Evolutionary conservation across 2,113 vertebrate genomes (phyloP), one percentile per base, ranked within the genome.

Genomic region (Oreotrochilus melanogaster): DNA sequence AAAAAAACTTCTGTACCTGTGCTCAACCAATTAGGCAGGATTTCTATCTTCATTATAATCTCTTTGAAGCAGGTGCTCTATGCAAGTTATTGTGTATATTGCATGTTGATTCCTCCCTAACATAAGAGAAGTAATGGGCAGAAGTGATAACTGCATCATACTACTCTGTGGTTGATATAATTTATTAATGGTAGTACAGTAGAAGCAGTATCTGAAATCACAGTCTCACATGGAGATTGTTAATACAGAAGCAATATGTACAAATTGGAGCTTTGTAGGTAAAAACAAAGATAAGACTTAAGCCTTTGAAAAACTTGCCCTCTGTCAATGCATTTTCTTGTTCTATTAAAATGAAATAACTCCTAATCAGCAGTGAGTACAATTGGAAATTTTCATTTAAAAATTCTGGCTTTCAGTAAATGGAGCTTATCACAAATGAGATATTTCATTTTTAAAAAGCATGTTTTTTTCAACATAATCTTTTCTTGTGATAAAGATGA

Each of bases 381-480:
- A 76, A 56, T 1, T n/a, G n/a, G 31, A 88, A 82, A 23, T 53
- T 45, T 75, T 89, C 0, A 65, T 87, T 89, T 91, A 73, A 91
- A 84, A 54, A 11, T 53, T 74, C 9, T 78, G 5, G 1, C 33
- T 74, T 28, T 47, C 4, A 1, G 9, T n/a, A 94, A 66, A 48
- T 28, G 11, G 0, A 2, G 37, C 91, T 79, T 58, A 70, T 50
- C 18, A 66, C 7, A 43, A 62, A 76, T 11, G 6, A 48, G 3
- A 42, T 7, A 4, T 23, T 56, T 28, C 0, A 14, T 47, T 47
- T 11, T 23, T 5, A 2, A 17, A 48, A 69, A 25, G 28, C 2
- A 10, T 22, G 4, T 0, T 8, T n/a, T 54, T 64, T 80, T 50
- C 11, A 37, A 4, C 5, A 15, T 47, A 42, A 66, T 27, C 5